A percentile compares a stretch with the other conserved stretches of the same genome.
Conservation (phyloP, 1,140 invertebrate species). For the Latrodectus geometricus region DNA sequence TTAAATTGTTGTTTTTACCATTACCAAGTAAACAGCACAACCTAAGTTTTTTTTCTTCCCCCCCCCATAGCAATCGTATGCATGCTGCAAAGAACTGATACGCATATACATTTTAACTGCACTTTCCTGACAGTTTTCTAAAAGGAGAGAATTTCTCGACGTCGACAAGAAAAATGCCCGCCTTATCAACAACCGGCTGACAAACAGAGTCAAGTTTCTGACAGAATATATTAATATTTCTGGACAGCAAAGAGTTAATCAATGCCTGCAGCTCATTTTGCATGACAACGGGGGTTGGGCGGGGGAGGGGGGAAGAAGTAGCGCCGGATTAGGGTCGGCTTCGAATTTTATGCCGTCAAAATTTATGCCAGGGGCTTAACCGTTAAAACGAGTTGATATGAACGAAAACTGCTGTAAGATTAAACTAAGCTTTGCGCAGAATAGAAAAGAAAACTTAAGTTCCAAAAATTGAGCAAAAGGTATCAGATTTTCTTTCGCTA, state of each 20-base stretch:
- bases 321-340: constrained; percentile 2
- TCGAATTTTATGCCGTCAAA: constrained; percentile 1
- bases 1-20: too few relatives aligned
- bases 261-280: constrained; percentile 14
- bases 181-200: not conserved
- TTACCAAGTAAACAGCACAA: too few relatives aligned
- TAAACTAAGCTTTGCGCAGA: not conserved
- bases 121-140: too few relatives aligned
- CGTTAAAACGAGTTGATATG: not conserved
- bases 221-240: constrained; percentile 19
- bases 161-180: constrained; percentile 1
- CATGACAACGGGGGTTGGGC: not conserved
- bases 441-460: not conserved
- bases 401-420: not conserved
- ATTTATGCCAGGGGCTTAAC: not conserved
- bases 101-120: too few relatives aligned
- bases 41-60: too few relatives aligned
- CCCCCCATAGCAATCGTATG: too few relatives aligned
- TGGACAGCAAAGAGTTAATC: not conserved
- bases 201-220: constrained; percentile 26
- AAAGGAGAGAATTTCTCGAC: not conserved
- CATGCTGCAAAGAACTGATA: too few relatives aligned
- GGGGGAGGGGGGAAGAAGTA: not conserved
- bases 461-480: not conserved
- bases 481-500: not conserved